phyloP scores from a whole-genome alignment of 2,797 vertebrate genomes.

The Anas acuta region DNA sequence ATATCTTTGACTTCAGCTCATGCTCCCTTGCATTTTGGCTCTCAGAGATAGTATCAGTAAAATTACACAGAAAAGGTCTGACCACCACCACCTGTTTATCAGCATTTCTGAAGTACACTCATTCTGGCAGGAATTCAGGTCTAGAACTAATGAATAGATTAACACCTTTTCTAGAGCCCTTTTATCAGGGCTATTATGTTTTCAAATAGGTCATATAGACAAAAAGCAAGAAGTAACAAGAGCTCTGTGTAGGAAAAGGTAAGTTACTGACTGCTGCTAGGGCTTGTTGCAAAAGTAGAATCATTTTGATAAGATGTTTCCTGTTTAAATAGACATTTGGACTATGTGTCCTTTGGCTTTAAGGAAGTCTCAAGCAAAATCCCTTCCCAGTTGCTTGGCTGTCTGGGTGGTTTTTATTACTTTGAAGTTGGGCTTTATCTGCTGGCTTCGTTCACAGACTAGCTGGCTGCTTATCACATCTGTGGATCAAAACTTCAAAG shows the following conservation, averaged over 20 bases:
- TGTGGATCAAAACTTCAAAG: constrained; percentile 61
- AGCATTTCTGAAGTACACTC: constrained; percentile 30
- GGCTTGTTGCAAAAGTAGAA: constrained; percentile 24
- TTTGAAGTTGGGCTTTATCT: constrained; percentile 62
- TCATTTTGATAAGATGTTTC: constrained; percentile 54
- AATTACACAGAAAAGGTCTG: not conserved
- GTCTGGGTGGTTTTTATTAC: constrained; percentile 49
- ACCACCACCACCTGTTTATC: not conserved
- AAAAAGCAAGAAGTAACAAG: not conserved
- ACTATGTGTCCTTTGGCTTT: constrained; percentile 43
- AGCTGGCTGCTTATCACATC: constrained; percentile 60
- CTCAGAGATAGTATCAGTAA: not conserved
- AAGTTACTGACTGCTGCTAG: constrained; percentile 5
- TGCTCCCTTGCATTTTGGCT: not conserved
- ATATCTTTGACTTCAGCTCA: not conserved
- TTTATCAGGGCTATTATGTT: constrained; percentile 11
- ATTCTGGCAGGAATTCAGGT: constrained; percentile 41
- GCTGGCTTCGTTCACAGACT: constrained; percentile 57
- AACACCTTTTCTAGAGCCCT: constrained; percentile 41
- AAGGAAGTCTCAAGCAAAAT: constrained; percentile 34
- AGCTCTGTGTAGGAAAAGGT: not conserved
- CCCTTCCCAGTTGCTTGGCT: constrained; percentile 32
- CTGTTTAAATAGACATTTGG: constrained; percentile 54
- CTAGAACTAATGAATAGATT: constrained; percentile 34
- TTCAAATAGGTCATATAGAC: not conserved